phyloP scores from a whole-genome alignment of 2,888 invertebrate genomes.

The Cheilosia soror region DNA sequence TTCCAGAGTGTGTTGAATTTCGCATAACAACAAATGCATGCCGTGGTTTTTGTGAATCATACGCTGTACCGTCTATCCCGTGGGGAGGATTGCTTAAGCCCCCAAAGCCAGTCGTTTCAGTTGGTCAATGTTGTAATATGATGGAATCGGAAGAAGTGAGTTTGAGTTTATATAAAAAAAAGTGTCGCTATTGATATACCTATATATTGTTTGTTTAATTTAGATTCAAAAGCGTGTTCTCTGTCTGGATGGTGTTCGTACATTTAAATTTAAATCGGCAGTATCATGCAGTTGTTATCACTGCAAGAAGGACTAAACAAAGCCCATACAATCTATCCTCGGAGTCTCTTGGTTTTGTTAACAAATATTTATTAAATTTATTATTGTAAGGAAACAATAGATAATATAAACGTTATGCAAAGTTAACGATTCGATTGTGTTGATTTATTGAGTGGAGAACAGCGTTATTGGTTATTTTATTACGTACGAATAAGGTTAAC shows the following conservation, averaged over 20 bases:
- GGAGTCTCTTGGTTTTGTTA: constrained; percentile 38
- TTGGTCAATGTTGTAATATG: constrained; percentile 95
- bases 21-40: constrained; percentile 94
- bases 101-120: constrained; percentile 89
- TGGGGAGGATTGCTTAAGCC: constrained; percentile 82
- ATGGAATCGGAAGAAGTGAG: constrained; percentile 93
- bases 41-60: constrained; percentile 94
- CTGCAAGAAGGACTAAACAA: constrained; percentile 88
- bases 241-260: constrained; percentile 91
- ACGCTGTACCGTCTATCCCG: constrained; percentile 90
- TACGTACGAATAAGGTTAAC: too few relatives aligned
- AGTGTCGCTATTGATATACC: not conserved
- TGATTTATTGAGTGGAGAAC: not conserved
- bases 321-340: constrained; percentile 7
- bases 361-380: constrained; percentile 17
- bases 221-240: constrained; percentile 91
- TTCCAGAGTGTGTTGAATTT: constrained; percentile 93
- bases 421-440: not conserved
- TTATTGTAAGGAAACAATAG: constrained; percentile 12
- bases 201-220: constrained; percentile 19
- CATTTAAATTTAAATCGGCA: constrained; percentile 92
- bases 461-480: too few relatives aligned
- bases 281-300: constrained; percentile 93
- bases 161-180: not conserved
- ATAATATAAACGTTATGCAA: constrained; percentile 52